These are phyloP conservation scores for Drosophila murphyi DNA, from an alignment of 1,140 invertebrate genomes.

Conservation along the genomic window DNA sequence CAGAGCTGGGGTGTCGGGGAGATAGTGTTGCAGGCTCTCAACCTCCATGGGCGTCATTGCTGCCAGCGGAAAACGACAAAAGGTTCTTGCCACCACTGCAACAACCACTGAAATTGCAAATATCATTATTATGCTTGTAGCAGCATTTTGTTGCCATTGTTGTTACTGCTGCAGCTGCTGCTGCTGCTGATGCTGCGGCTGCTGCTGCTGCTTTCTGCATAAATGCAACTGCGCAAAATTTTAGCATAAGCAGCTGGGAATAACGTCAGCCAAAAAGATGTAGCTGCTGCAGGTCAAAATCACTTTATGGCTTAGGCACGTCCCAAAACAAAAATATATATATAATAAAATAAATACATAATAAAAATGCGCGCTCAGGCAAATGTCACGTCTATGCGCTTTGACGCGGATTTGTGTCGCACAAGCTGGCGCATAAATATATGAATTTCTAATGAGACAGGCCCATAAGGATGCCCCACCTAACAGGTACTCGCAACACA, in stretches of 20 bases:
- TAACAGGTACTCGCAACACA: background rate
- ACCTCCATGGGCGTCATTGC: conserved; percentile 58
- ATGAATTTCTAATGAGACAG: conserved; percentile 67
- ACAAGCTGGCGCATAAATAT: conserved; percentile 66
- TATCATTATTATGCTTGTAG: conserved; percentile 44
- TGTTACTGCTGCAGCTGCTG: conserved; percentile 19
- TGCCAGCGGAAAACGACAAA: conserved; percentile 20
- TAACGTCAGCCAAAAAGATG: background rate
- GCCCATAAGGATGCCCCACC: conserved; percentile 1
- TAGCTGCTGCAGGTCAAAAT: conserved; percentile 30
- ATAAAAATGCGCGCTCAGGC: conserved; percentile 12
- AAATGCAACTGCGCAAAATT: conserved; percentile 48
- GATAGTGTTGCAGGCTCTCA: conserved; percentile 7
- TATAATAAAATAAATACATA: background rate
- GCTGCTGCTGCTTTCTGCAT: conserved; percentile 24
- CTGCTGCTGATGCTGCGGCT: conserved; percentile 10
- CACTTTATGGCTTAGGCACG: conserved; percentile 36
- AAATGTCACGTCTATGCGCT: conserved; percentile 60
- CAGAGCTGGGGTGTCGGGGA: too few relatives aligned
- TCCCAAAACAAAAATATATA: background rate
- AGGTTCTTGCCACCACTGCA: conserved; percentile 4
- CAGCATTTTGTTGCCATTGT: background rate
- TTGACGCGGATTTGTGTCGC: conserved; percentile 38
- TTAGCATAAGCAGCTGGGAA: conserved; percentile 44
- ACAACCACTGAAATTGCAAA: conserved; percentile 54